A percentile compares a stretch with the other conserved stretches of the same genome.
These are phyloP conservation scores for Escarpia spicata DNA, from an alignment of 2,888 invertebrate species.

Conservation along the genomic window DNA sequence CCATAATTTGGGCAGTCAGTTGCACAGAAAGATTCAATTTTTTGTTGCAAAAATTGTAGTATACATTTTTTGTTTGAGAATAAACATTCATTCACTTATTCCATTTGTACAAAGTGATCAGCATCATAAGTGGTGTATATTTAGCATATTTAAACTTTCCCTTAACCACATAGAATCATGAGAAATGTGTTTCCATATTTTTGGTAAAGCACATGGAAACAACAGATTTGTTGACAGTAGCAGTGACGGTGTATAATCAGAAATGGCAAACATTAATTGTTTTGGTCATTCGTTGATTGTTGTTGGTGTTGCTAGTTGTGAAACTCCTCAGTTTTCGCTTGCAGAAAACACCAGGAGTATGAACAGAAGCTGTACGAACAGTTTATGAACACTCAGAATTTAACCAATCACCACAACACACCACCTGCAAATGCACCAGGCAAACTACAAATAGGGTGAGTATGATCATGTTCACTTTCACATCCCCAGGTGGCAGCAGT, in stretches of 20 bases:
- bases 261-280: neutral
- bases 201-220: neutral
- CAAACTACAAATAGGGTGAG: conserved; percentile 16
- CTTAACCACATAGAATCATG: neutral
- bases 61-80: no score
- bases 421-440: conserved; percentile 24
- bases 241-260: neutral
- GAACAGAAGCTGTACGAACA: conserved; percentile 63
- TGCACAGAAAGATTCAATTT: neutral
- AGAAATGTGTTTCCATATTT: neutral
- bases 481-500: no score
- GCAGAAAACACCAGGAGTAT: conserved; percentile 65
- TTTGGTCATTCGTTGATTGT: neutral
- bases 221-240: neutral
- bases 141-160: neutral
- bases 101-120: neutral
- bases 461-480: neutral
- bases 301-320: neutral
- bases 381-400: conserved; percentile 40
- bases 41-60: neutral
- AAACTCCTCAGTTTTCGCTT: conserved; percentile 27
- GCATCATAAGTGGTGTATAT: neutral
- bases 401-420: conserved; percentile 26
- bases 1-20: neutral
- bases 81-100: no score